Evolutionary conservation across 2,113 vertebrate genomes (phyloP), one percentile per base, ranked within the genome.

Genomic region (Urocynchramus pylzowi): DNA sequence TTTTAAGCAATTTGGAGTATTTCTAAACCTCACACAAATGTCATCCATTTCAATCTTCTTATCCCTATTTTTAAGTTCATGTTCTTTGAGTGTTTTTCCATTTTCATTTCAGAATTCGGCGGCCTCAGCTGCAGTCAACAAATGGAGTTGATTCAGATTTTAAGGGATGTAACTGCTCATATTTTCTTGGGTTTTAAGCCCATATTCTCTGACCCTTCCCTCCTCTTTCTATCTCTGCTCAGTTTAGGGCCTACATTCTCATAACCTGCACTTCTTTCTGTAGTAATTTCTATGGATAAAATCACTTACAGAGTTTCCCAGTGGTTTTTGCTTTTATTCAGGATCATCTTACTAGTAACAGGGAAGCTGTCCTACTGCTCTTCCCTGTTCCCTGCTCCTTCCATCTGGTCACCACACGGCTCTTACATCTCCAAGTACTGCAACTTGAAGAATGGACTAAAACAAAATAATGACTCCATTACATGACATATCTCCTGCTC

Each of bases 381-480:
- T 85, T 85, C 57, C 78, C 61, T 5, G 3, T 53, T 93, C 50
- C 37, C 35, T 16, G 23, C 26, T 90, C 78, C 45, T 70, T 89
- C 84, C 95, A 95, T 96, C 93, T 97, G 95, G 79, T 67, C 47
- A 86, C 93, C 95, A 97, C 92, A 90, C 64, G 41, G 56, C 79
- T 90, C 64, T 84, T 70, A 86, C 49, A 56, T 88, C 75, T 84
- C 52, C 82, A 81, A 88, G 56, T n/a, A 33, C 60, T 52, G 35
- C 85, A 84, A 84, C 71, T 88, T 84, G 86, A 95, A 81, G 94
- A 91, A 89, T n/a, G 86, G 65, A 37, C 84, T 95, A 75, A 95
- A 97, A 41, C 79, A 74, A 94, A 96, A 94, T 95, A 94, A 96
- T 59, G 61, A 85, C 63, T 91, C 78, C 93, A 96, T 96, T 97